Percentiles rank a stretch among this genome's conserved stretches.
Evolutionary conservation across 2,113 vertebrate genomes (phyloP).

Genomic region (Gymnarchus niloticus): DNA sequence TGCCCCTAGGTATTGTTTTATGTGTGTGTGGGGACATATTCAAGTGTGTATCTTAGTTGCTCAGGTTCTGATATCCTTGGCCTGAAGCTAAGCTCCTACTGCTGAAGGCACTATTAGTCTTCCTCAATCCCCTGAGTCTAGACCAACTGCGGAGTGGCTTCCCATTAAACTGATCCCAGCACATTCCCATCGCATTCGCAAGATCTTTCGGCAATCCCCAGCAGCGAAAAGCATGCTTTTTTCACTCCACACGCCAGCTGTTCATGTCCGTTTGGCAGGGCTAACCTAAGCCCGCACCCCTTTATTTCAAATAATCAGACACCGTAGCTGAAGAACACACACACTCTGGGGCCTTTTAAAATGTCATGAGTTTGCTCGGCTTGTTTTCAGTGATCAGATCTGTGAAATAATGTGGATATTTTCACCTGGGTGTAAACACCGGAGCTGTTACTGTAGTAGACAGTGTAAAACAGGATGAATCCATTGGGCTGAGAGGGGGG

Average conservation of each 20-base stretch:
- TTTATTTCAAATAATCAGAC: neutral
- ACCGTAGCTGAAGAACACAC: neutral
- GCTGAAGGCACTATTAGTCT: constrained; percentile 17
- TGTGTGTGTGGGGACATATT: constrained; percentile 27
- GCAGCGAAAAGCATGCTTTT: neutral
- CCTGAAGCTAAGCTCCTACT: constrained; percentile 25
- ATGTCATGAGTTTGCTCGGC: neutral
- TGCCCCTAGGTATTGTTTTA: constrained; percentile 8
- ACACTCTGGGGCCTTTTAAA: neutral
- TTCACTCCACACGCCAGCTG: constrained; percentile 13
- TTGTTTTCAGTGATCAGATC: constrained; percentile 5
- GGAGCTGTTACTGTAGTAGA: constrained; percentile 71
- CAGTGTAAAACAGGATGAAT: constrained; percentile 72
- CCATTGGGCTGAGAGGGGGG: constrained; percentile 83
- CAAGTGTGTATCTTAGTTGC: neutral
- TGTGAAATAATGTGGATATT: constrained; percentile 24
- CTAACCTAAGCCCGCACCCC: neutral
- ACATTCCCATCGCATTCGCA: neutral
- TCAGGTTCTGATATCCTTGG: neutral
- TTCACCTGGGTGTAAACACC: constrained; percentile 72
- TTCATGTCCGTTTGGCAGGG: neutral
- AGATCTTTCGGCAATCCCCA: neutral
- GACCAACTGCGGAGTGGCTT: neutral
- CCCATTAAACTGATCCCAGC: constrained; percentile 13
- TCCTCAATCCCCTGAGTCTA: neutral